These are phyloP conservation scores for Stegodyphus dumicola DNA, from an alignment of 1,140 invertebrate species.

Conservation along the genomic window DNA sequence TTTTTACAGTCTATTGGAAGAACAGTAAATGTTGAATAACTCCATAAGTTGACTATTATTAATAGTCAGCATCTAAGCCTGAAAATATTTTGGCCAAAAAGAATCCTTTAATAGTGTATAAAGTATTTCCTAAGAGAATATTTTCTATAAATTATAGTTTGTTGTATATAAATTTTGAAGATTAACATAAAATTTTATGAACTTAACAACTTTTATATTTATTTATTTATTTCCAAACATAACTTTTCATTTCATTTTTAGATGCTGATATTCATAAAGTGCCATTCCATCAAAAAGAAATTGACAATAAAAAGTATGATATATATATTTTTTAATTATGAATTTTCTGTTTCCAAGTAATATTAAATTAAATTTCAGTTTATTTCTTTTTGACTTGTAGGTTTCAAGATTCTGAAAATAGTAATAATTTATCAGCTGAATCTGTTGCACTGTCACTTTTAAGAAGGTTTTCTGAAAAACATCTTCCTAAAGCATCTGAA, in stretches of 20 bases:
- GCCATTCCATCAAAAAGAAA: conserved; percentile 3
- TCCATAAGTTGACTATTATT: too few relatives aligned
- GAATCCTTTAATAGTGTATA: background rate
- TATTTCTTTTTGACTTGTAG: conserved; percentile 5
- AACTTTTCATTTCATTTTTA: conserved; percentile 8
- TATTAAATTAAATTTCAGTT: background rate
- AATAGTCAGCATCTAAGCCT: background rate
- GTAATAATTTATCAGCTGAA: conserved; percentile 75
- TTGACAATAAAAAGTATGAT: conserved; percentile 31
- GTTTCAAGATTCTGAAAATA: conserved; percentile 32
- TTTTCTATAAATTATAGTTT: background rate
- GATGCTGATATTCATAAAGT: conserved; percentile 52
- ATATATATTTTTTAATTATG: background rate
- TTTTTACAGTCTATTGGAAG: too few relatives aligned
- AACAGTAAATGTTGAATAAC: too few relatives aligned
- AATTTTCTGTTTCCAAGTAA: too few relatives aligned
- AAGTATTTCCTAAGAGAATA: background rate
- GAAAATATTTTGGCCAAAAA: background rate
- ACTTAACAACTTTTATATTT: background rate
- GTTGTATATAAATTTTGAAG: background rate
- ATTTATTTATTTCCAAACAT: background rate
- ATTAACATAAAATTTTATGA: background rate
- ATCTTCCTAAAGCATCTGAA: conserved; percentile 81
- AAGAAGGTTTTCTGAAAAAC: conserved; percentile 80
- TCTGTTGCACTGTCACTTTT: conserved; percentile 82